Conservation (phyloP, 2,797 vertebrate species). For the Acrossocheilus wenchowensis region DNA sequence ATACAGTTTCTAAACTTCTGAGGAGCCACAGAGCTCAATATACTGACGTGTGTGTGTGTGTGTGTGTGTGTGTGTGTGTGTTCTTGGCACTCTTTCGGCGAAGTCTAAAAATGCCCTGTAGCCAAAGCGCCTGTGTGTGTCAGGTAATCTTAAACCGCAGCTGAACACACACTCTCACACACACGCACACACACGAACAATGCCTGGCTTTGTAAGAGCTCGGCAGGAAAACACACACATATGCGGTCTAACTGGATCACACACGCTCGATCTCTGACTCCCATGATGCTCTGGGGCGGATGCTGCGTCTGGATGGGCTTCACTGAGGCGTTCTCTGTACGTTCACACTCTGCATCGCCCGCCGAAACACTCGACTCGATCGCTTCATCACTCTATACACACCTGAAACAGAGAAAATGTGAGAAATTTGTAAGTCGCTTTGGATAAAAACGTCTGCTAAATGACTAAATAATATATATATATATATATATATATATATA, state of each 20-base stretch:
- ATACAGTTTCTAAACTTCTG: not conserved
- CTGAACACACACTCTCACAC: conserved; percentile 7
- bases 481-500: no score
- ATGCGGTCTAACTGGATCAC: not conserved
- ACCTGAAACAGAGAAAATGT: not conserved
- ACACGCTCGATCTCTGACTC: not conserved
- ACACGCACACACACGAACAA: conserved; percentile 30
- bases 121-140: conserved; percentile 25
- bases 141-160: conserved; percentile 36
- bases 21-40: not conserved
- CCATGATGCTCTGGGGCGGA: not conserved
- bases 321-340: not conserved
- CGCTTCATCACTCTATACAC: not conserved
- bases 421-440: no score
- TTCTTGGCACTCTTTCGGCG: not conserved
- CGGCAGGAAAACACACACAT: conserved; percentile 6
- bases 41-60: not conserved
- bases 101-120: conserved; percentile 31
- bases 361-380: not conserved
- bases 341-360: not conserved
- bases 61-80: not conserved
- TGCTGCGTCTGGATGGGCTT: not conserved
- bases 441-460: no score
- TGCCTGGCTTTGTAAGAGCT: conserved; percentile 9
- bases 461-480: no score